Base-by-base conservation (phyloP, 2,888 invertebrate species). In the Tetragonisca angustula region DNA sequence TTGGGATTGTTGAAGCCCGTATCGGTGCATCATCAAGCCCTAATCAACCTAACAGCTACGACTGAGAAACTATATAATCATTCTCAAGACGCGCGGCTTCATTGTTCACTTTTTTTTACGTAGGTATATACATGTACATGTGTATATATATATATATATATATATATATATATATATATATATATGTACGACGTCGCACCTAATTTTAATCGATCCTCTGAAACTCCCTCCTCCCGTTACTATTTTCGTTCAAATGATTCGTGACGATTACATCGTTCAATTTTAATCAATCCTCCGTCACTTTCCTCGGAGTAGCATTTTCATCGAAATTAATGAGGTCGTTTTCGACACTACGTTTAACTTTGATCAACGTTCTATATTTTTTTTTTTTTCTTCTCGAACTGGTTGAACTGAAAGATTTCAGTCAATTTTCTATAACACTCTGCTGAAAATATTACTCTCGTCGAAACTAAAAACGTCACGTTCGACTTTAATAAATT, bases 21-120 rank as follows among this genome's bases (percentile, higher is more conserved):
- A 68, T 68, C 50, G 68, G 3, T 50, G 68, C 69, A n/a, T 69
- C 24, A n/a, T 69, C 27, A 69, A 52, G n/a, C 68, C 52, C 52
- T 54, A 69, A 69, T 69, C 69, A 32, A 69, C 15, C 52, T 69
- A 69, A 69, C 69, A 52, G 52, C 52, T 17, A 32, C 52, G 4
- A 27, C 52, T 21, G 52, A 69, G 69, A 52, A 54, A 69, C 52
- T 32, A 21, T 52, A n/a, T 50, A 52, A 52, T 69, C 27, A 24
- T 43, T 54, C 4, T 21, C 11, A 6, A 11, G 50, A 13, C 6
- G n/a, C 50, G 50, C 68, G 13, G 24, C 68, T 68, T 65, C 36
- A 43, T 68, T 52, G 21, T 68, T 68, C 17, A 68, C 49, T 68
- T 68, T 68, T 24, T 3, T 32, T 32, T 2, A 6, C 36, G 2